Conservation (phyloP, 2,113 vertebrate genomes). For the Pteruthius melanotis region DNA sequence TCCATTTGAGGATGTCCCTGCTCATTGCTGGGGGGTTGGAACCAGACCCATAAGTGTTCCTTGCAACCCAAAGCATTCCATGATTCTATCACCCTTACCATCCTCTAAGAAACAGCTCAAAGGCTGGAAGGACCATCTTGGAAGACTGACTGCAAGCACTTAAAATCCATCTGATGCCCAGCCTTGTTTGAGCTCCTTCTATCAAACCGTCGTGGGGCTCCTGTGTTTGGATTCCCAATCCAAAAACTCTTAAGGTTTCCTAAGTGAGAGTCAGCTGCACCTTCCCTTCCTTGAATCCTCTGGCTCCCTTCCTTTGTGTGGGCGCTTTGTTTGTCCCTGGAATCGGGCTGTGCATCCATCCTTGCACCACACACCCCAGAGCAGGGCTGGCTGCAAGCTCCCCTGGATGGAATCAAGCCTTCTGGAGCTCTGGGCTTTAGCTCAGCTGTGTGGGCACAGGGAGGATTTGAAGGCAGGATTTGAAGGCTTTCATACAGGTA, state of each 20-base stretch:
- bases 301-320: neutral
- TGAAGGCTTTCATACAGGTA: neutral
- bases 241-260: neutral
- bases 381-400: neutral
- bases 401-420: rapidly evolving
- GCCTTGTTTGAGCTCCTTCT: neutral
- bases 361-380: neutral
- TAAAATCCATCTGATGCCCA: neutral
- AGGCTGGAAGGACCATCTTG: neutral
- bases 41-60: neutral
- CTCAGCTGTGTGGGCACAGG: neutral
- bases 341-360: neutral
- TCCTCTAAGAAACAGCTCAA: neutral
- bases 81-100: neutral
- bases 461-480: neutral
- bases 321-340: neutral
- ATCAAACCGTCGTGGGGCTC: neutral
- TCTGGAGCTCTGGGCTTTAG: neutral
- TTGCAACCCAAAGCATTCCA: neutral
- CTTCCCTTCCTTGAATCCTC: neutral
- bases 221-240: neutral
- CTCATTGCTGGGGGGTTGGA: neutral
- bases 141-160: neutral
- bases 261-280: neutral
- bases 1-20: neutral